Evolutionary conservation across 2,797 vertebrate genomes (phyloP), one percentile per base, ranked within the genome.

Genomic region (Scolopax bukidnonensis): DNA sequence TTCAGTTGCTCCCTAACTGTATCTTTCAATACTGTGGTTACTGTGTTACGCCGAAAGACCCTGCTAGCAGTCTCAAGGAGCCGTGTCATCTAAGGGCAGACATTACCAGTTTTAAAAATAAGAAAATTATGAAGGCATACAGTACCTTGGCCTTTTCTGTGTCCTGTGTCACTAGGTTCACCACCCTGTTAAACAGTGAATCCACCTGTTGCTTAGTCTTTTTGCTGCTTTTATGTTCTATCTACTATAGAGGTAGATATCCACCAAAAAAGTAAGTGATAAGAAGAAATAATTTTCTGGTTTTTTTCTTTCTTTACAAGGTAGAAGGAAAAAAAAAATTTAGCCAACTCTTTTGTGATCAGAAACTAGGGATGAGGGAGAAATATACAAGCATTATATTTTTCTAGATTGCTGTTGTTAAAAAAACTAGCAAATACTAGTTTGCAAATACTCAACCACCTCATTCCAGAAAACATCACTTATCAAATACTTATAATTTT

Each of bases 101-200:
- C 8, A 25, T 30, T 16, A 79, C 0, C 9, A 40, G 7, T 32
- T 70, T 12, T 12, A 60, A 27, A 0, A 4, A 43, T 41, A 61
- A 40, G 1, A 56, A 41, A 81, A 48, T 30, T 3, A 60, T 41
- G 73, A 70, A 33, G 4, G 2, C 19, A 41, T 20, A 41, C 38
- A 27, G 10, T 57, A 56, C 17, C 19, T 40, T 48, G 33, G 28
- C 13, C 21, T 78, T 81, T 70, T 78, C 13, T 4, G 4, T 25
- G n/a, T 59, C 36, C 24, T 56, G 4, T 47, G 57, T 68, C 40
- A 68, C 43, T 17, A 45, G 12, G 6, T 63, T 77, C 16, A 6
- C 21, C 23, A 53, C 1, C 5, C 2, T 23, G 32, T 19, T 64
- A 48, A 79, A 47, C 1, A 70, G 9, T 17, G 16, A 77, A 77